A percentile compares a stretch with the other conserved stretches of the same genome.
These are phyloP conservation scores for Patella depressa DNA, from an alignment of 2,888 invertebrate species.

Conservation along the genomic window DNA sequence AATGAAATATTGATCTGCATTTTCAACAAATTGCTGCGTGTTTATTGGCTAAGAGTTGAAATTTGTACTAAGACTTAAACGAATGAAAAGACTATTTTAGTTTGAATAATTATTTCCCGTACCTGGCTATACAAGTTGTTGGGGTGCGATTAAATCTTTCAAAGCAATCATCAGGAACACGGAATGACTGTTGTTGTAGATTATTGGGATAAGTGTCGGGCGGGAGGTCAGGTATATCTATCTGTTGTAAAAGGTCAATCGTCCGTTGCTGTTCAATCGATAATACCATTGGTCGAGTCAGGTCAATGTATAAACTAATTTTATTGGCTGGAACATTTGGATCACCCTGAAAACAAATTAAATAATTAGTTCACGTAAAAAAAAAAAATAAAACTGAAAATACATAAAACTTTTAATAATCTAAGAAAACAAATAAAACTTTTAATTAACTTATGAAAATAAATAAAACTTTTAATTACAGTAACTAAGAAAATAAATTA, in stretches of 20 bases:
- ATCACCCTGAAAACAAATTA: conserved; percentile 57
- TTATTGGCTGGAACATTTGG: conserved; percentile 67
- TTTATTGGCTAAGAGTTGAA: too few relatives aligned
- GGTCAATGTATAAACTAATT: conserved; percentile 56
- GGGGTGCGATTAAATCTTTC: conserved; percentile 40
- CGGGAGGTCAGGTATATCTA: conserved; percentile 42
- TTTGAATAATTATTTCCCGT: neutral
- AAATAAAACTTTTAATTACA: too few relatives aligned
- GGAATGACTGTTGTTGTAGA: conserved; percentile 57
- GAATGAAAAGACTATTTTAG: too few relatives aligned
- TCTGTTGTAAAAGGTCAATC: conserved; percentile 39
- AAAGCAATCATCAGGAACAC: conserved; percentile 49
- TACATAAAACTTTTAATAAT: neutral
- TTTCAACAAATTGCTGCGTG: too few relatives aligned
- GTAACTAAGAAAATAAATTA: too few relatives aligned
- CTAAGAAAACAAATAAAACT: too few relatives aligned
- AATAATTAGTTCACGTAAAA: neutral
- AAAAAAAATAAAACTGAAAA: neutral
- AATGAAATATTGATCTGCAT: too few relatives aligned
- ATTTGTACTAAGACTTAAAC: too few relatives aligned
- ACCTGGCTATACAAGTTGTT: conserved; percentile 50
- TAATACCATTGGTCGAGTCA: conserved; percentile 60
- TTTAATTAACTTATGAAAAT: too few relatives aligned
- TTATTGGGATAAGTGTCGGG: conserved; percentile 31
- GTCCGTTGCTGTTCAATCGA: conserved; percentile 53